These are phyloP conservation scores for Siderastrea radians DNA, from an alignment of 92 coral and sea anemone species.

Conservation along the genomic window DNA sequence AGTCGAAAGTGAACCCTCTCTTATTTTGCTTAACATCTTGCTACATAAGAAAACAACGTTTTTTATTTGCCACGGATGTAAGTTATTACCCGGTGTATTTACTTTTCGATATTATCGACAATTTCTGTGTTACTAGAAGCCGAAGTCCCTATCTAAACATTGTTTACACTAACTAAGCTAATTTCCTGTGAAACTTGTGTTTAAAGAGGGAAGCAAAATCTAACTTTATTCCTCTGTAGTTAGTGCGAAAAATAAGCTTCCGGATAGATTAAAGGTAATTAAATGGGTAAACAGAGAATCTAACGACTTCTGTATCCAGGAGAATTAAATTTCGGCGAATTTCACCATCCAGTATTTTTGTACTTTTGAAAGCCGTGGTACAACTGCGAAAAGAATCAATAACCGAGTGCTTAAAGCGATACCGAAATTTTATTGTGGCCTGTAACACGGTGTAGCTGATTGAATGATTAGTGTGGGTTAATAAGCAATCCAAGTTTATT, in stretches of 20 bases:
- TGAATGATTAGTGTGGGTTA: conserved; percentile 33
- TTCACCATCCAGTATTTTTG: conserved; percentile 16
- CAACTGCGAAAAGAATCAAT: not conserved
- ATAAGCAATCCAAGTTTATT: conserved; percentile 39
- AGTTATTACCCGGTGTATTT: conserved; percentile 27
- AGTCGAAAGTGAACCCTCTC: not conserved
- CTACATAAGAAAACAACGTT: conserved; percentile 7
- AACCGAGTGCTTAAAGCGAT: not conserved
- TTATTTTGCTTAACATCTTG: not conserved
- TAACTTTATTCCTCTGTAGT: conserved; percentile 64
- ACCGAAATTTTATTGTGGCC: not conserved
- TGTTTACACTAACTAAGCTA: conserved; percentile 43
- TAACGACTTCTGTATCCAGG: conserved; percentile 39
- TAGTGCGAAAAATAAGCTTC: conserved; percentile 76
- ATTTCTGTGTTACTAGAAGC: conserved; percentile 32
- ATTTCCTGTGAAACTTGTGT: conserved; percentile 53
- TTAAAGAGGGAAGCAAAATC: conserved; percentile 52
- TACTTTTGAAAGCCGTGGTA: not conserved
- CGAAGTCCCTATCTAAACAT: conserved; percentile 10
- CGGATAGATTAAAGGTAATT: conserved; percentile 87
- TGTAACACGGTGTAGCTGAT: conserved; percentile 17
- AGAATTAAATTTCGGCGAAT: conserved; percentile 40
- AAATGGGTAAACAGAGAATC: conserved; percentile 62
- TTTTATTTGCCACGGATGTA: conserved; percentile 13
- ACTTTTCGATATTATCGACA: conserved; percentile 7